Evolutionary conservation across 2,113 vertebrate species (phyloP), one percentile per base, ranked within the genome.

Genomic region (Tursiops truncatus): DNA sequence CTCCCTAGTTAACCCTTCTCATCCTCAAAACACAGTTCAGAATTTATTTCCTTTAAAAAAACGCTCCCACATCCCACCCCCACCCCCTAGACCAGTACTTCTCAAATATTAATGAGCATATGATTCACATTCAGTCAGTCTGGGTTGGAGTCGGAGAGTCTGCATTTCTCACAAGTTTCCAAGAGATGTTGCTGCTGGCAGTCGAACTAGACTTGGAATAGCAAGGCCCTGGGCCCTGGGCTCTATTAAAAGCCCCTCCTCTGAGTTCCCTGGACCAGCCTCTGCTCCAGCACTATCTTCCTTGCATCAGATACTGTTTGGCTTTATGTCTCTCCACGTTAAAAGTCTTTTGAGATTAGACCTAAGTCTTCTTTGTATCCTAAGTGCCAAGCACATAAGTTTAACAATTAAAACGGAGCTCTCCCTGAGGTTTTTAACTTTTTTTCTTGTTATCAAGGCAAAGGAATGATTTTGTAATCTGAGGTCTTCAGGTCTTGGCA

Each of bases 401-500:
- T 92, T 92, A 63, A 58, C 8, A 58, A 86, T 38, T 84, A 53
- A 56, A 97, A 91, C 4, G 76, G 70, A 70, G 25, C 50, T 92
- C 38, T 96, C 44, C 28, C 6, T 65, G 50, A 63, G 15, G 9
- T 83, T 81, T 88, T 83, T 28, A 82, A 41, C 28, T 33, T 91
- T 36, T 53, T 71, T 67, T 31, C 70, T 77, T 89, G 6, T 65
- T 60, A 65, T 33, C 28, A 1, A 87, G 23, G 31, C 21, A 79
- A 96, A 94, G 84, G 17, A 92, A 80, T 79, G 44, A 76, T 91
- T 77, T 63, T 92, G 14, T 90, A 95, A 79, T 83, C n/a, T 79
- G 25, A 74, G 28, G 36, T 77, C 56, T 91, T 94, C n/a, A 63
- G 33, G 50, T 47, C 20, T 89, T 89, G 31, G 10, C 62, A 50